These are phyloP conservation scores for Carassius auratus DNA, from an alignment of 2,113 vertebrate genomes.

Conservation along the genomic window DNA sequence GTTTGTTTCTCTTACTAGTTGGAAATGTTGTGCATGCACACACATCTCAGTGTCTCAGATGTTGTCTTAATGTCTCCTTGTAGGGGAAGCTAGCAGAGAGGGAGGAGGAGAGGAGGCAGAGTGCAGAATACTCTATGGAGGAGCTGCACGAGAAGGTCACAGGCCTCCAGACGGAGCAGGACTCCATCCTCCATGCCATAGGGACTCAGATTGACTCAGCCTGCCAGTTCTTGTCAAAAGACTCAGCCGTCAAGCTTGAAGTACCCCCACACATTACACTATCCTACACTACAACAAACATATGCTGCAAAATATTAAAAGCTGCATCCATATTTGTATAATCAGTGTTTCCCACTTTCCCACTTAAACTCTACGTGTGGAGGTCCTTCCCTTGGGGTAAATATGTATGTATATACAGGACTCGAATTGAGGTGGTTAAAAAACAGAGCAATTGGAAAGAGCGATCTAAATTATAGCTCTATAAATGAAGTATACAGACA, in stretches of 20 bases:
- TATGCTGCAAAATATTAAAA: not conserved
- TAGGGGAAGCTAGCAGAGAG: conserved; percentile 62
- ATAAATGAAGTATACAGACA: too few relatives aligned
- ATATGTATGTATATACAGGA: too few relatives aligned
- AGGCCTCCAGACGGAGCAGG: conserved; percentile 82
- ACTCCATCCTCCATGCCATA: conserved; percentile 81
- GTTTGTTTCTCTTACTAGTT: not conserved
- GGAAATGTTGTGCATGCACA: not conserved
- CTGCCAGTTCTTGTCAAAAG: conserved; percentile 81
- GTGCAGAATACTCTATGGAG: conserved; percentile 73
- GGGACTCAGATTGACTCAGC: conserved; percentile 85
- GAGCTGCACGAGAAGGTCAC: conserved; percentile 80
- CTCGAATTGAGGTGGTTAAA: too few relatives aligned
- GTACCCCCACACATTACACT: conserved; percentile 68
- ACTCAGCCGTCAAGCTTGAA: conserved; percentile 85
- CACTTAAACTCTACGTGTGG: too few relatives aligned
- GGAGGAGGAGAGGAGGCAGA: conserved; percentile 74
- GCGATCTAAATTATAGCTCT: too few relatives aligned
- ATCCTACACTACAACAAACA: not conserved
- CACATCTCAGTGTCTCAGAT: not conserved
- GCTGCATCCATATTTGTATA: not conserved
- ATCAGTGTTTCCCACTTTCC: too few relatives aligned
- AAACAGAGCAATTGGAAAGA: too few relatives aligned
- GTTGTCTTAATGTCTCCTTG: conserved; percentile 23
- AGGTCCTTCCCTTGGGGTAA: too few relatives aligned